Evolutionary conservation across 2,797 vertebrate genomes (phyloP), one percentile per base, ranked within the genome.

Genomic region (Clarias fuscus): DNA sequence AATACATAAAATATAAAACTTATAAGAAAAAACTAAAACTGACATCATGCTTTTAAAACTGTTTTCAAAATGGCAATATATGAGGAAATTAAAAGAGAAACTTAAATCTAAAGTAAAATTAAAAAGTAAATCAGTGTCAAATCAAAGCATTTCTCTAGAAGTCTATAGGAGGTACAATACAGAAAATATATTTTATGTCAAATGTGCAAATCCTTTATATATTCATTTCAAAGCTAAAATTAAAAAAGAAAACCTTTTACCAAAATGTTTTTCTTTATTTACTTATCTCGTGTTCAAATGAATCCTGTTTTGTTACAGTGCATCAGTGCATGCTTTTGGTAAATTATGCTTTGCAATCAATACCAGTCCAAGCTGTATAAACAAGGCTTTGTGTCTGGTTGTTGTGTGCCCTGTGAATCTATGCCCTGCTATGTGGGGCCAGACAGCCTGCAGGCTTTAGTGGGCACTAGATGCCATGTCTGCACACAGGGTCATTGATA

Each of bases 401-500:
- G 73, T 67, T 56, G 75, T 79, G 79, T 85, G 72, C 65, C 83
- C 79, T 0, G 59, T 71, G 68, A 78, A 64, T 61, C 68, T 30
- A 37, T 83, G 61, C 59, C 78, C 91, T 92, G 90, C 93, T 82
- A 77, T 81, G 67, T 77, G 82, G 93, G 90, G 73, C 24, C 71
- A 92, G 92, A 93, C 93, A 94, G 93, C 92, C 93, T 92, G 92
- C 89, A 86, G 93, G 94, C 93, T 92, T 82, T 77, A 48, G 83
- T 85, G 80, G 85, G 75, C 85, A 86, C 59, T 73, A 73, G 86
- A 72, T 85, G 84, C 68, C 88, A 85, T 94, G 92, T 93, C 93
- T 94, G 92, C 92, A 94, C 92, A 92, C 92, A 92, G 92, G 91
- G 93, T 94, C 93, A 94, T 95, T 95, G 93, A 93, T 94, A 95